phyloP scores from a whole-genome alignment of 2,888 invertebrate species.

The Andrena praecox region DNA sequence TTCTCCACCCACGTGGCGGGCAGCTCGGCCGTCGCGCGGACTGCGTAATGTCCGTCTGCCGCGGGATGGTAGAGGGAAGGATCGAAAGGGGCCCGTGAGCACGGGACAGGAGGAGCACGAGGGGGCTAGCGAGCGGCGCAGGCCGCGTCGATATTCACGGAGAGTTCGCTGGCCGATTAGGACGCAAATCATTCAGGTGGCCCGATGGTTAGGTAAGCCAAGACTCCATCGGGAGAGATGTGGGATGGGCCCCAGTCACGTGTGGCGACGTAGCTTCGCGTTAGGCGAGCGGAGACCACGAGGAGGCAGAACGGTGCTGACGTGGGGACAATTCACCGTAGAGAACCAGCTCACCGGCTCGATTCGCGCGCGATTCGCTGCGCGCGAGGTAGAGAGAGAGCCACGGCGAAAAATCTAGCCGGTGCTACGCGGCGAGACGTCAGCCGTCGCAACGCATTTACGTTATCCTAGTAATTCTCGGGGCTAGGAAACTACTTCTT shows the following conservation, averaged over 20 bases:
- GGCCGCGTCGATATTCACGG: slow-evolving; percentile 58
- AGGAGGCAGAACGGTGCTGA: slow-evolving; percentile 75
- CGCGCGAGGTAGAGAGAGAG: slow-evolving; percentile 30
- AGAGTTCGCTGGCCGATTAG: slow-evolving; percentile 81
- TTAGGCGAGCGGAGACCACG: slow-evolving; percentile 71
- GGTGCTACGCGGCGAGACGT: slow-evolving; percentile 72
- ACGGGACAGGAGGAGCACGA: neutral
- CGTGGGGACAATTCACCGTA: slow-evolving; percentile 76
- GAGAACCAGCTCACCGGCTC: slow-evolving; percentile 69
- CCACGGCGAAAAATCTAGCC: slow-evolving; percentile 56
- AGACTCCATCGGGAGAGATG: slow-evolving; percentile 59
- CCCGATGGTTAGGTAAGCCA: slow-evolving; percentile 74
- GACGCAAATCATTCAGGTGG: slow-evolving; percentile 80
- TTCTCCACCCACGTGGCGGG: slow-evolving; percentile 71
- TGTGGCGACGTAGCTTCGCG: slow-evolving; percentile 81
- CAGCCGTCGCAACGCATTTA: slow-evolving; percentile 80
- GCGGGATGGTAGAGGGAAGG: neutral
- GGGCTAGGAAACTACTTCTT: slow-evolving; percentile 42
- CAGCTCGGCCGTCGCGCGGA: slow-evolving; percentile 56
- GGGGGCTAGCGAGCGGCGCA: slow-evolving; percentile 22
- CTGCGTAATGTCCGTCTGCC: slow-evolving; percentile 58
- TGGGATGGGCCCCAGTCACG: slow-evolving; percentile 83
- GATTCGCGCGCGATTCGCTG: slow-evolving; percentile 39
- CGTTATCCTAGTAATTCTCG: slow-evolving; percentile 67
- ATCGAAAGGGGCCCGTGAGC: slow-evolving; percentile 8